Percentiles rank a stretch among this genome's conserved stretches.
Evolutionary conservation across 2,113 vertebrate genomes (phyloP).

Genomic region (Dipodomys stephensi): DNA sequence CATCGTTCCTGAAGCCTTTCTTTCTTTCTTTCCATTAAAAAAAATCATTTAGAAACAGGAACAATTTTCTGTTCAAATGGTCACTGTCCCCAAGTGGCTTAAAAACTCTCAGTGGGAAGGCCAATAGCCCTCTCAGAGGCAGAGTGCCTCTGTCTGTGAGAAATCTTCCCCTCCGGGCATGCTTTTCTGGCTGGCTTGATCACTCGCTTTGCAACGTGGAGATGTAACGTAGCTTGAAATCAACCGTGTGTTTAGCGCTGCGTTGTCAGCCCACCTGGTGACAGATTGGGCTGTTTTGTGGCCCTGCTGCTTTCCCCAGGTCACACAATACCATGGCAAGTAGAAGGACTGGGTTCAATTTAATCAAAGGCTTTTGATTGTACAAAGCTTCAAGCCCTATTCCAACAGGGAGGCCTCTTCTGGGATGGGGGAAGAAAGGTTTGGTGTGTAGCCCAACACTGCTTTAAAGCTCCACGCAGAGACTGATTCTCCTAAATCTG

Average conservation of each 20-base stretch:
- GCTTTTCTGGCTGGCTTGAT: constrained; percentile 83
- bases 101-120: constrained; percentile 86
- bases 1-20: constrained; percentile 79
- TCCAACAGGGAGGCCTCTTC: constrained; percentile 77
- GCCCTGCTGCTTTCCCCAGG: constrained; percentile 70
- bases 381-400: constrained; percentile 68
- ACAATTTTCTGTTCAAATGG: constrained; percentile 87
- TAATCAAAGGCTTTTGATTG: constrained; percentile 82
- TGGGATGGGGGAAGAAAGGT: constrained; percentile 64
- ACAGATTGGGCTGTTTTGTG: constrained; percentile 70
- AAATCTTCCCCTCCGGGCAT: constrained; percentile 78
- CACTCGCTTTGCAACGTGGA: constrained; percentile 81
- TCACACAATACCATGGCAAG: constrained; percentile 69
- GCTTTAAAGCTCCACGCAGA: constrained; percentile 57
- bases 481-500: constrained; percentile 56
- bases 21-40: constrained; percentile 40
- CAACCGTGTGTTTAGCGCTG: constrained; percentile 72
- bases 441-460: constrained; percentile 42
- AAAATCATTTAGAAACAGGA: constrained; percentile 74
- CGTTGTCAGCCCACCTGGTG: constrained; percentile 78
- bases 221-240: constrained; percentile 82
- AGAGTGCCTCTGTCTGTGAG: constrained; percentile 82
- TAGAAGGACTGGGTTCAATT: constrained; percentile 77
- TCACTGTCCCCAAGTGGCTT: constrained; percentile 85
- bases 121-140: constrained; percentile 85